Evolutionary conservation across 53 echinoderm and acorn worm genomes (phyloP), one percentile per base, ranked within the genome.

Genomic region (Temnopleurus reevesii): DNA sequence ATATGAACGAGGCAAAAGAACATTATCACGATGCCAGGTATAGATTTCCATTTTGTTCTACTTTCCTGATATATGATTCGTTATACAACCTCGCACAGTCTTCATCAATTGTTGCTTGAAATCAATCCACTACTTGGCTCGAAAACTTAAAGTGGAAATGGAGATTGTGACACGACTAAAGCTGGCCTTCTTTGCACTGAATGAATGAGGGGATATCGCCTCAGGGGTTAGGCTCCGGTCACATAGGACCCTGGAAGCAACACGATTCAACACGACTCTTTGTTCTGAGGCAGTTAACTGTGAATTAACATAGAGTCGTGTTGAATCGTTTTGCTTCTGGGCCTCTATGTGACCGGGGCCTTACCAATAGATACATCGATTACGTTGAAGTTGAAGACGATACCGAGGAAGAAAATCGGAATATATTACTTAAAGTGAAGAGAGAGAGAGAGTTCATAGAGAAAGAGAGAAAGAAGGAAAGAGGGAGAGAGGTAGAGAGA

Each of bases 31-130:
- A 55, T 8, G 1, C 27, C 38, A 66, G 38, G 19, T 19, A 66
- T 38, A 8, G 66, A 41, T 12, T n/a, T n/a, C 41, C 66, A 41
- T 66, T 66, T 38, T 66, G 38, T 66, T 38, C 38, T 66, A 66
- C 66, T 66, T 66, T n/a, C 66, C 35, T 12, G 1, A 38, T 35
- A 66, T 66, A 1, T 15, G 31, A 19, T 66, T 66, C 66, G 38
- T 66, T 41, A 66, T 66, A 66, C 66, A 66, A 38, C 38, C 66
- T 66, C 41, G 36, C 66, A 35, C 8, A 17, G 18, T 17, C 61
- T n/a, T n/a, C 66, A 66, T 38, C 66, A 66, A 66, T 21, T 19
- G 66, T 66, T 66, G 38, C 66, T 66, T 66, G 66, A 66, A 66
- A 66, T 66, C 66, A 38, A 66, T 66, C 66, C 21, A 66, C 66